Base-by-base conservation (phyloP, 1,140 invertebrate species). In the Psilanteris sp. region DNA sequence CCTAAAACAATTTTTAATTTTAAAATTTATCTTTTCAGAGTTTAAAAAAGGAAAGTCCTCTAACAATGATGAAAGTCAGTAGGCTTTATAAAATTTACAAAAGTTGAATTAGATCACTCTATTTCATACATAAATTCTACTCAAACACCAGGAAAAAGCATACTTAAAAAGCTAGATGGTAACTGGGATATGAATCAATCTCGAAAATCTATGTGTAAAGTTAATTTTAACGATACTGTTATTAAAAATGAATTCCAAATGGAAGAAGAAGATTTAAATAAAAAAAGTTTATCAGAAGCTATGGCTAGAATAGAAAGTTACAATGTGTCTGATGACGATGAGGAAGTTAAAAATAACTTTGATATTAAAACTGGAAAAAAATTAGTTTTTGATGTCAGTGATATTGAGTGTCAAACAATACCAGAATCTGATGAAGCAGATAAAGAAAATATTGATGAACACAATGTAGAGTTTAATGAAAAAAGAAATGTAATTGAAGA, bases 141-240 rank as follows among this genome's bases (percentile, higher is more conserved):
- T 31, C 87, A 86, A 32, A 87, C 83, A 4, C 87, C 86, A 0
- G 80, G 78, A 0, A 88, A 82, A 18, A 80, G 87, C 44, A 88
- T 89, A 52, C 37, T 89, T 3, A 88, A 89, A 31, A 77, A 61
- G 57, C 39, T 48, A 14, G 24, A 81, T 15, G 68, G 50, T 0
- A 54, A 13, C 20, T 31, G 39, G 2, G 46, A 77, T 4, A n/a
- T 16, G 1, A 59, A 26, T 10, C 20, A 59, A n/a, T 31, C 46
- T 0, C 1, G 48, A 15, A 82, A 72, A 41, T 79, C 78, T 0
- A 29, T 32, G 0, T 76, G 46, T 4, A 82, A 79, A 27, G 79
- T 77, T 3, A 59, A 64, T 8, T 74, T 72, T 9, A 73, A 83
- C 55, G 50, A 85, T 15, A 27, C 48, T 0, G 14, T 85, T 4